Base-by-base conservation (phyloP, 2,888 invertebrate genomes). In the Harpalus rubripes region DNA sequence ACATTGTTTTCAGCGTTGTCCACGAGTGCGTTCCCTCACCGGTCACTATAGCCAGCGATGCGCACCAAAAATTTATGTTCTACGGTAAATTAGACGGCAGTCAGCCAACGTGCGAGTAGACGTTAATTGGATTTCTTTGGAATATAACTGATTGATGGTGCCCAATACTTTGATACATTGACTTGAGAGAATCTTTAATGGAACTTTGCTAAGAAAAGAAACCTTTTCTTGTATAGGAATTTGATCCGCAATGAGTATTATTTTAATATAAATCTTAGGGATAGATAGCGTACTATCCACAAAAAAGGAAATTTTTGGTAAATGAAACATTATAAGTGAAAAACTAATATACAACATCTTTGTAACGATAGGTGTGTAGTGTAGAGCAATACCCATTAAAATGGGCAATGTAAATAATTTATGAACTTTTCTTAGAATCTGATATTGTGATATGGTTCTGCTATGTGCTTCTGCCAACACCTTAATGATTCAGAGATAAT, bases 61-160 rank as follows among this genome's bases (percentile, higher is more conserved):
- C 58, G 32, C 26, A 22, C 12, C 78, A 78, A 78, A 78, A 78
- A 78, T 78, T 78, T 78, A 78, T 78, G 78, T 78, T 58, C 78
- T 32, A 56, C 56, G 78, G 32, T 78, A 78, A 78, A 78, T 78
- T 78, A 78, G 78, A 78, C 22, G 58, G 22, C 78, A 18, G 68
- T 10, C 15, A 41, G 44, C 44, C 41, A 15, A 74, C 39, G 39
- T n/a, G 18, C 44, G 72, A 74, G 68, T 39, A 12, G 72, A 74
- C 72, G 72, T 74, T 74, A 74, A 74, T 74, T 74, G 72, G 72
- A 74, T 74, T 74, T 74, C 44, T 74, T 44, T 74, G 44, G 72
- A 74, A 74, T 74, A 74, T 44, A 41, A 41, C 72, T 74, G 72
- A 74, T 74, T 74, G 72, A 74, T 74, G 72, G 16, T 44, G 72